These are phyloP conservation scores for Palythoa heliodiscus DNA, from an alignment of 92 coral and sea anemone species.

Conservation along the genomic window DNA sequence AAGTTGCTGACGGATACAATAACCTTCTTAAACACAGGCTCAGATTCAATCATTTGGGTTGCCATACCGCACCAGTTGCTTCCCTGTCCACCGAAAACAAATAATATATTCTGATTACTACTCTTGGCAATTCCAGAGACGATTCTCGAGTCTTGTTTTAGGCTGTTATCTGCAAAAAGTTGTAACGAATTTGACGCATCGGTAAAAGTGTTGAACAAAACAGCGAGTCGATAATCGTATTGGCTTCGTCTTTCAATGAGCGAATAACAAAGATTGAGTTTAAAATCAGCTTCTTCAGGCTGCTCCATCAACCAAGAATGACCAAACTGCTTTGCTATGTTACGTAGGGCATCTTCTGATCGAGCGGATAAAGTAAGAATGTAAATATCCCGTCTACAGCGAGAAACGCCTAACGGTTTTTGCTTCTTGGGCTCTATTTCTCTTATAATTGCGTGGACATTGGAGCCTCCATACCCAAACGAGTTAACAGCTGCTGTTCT, in stretches of 20 bases:
- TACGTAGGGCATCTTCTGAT: slow-evolving; percentile 60
- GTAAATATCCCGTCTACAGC: background rate
- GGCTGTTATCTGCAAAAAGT: slow-evolving; percentile 51
- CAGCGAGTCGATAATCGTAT: slow-evolving; percentile 67
- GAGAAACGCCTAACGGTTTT: background rate
- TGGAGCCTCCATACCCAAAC: slow-evolving; percentile 90
- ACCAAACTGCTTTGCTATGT: slow-evolving; percentile 55
- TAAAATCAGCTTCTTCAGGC: slow-evolving; percentile 44
- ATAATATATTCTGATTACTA: slow-evolving; percentile 54
- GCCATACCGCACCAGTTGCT: slow-evolving; percentile 92
- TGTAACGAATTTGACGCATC: slow-evolving; percentile 63
- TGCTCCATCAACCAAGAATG: slow-evolving; percentile 59
- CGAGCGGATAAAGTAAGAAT: slow-evolving; percentile 71
- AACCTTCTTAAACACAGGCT: slow-evolving; percentile 66
- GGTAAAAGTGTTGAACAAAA: slow-evolving; percentile 53
- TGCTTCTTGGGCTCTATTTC: slow-evolving; percentile 41
- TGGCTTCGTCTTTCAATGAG: slow-evolving; percentile 82
- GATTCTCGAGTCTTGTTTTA: slow-evolving; percentile 51
- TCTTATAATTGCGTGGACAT: slow-evolving; percentile 72
- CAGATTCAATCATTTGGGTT: slow-evolving; percentile 66
- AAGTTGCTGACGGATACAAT: slow-evolving; percentile 56
- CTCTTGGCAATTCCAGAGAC: slow-evolving; percentile 46
- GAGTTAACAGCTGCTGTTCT: slow-evolving; percentile 80
- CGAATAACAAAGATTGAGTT: slow-evolving; percentile 72
- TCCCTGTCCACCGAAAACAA: slow-evolving; percentile 92